These are phyloP conservation scores for Archocentrus centrarchus DNA, from an alignment of 2,113 vertebrate species.

Conservation along the genomic window DNA sequence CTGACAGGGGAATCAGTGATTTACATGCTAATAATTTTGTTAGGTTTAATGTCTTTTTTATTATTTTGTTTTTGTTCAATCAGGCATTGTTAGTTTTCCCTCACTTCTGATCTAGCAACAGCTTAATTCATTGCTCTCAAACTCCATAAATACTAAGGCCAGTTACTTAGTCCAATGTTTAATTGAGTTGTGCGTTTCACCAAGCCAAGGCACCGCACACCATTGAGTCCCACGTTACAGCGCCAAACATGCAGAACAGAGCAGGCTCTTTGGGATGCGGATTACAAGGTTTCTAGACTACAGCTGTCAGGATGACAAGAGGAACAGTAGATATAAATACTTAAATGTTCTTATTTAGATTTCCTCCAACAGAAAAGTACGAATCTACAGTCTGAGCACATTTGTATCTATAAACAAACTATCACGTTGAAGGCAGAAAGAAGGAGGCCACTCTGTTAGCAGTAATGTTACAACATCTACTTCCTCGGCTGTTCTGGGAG, in stretches of 20 bases:
- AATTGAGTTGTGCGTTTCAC: slow-evolving; percentile 62
- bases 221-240: slow-evolving; percentile 60
- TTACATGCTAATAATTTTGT: slow-evolving; percentile 48
- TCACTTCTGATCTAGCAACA: slow-evolving; percentile 11
- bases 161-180: slow-evolving; percentile 34
- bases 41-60: neutral
- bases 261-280: slow-evolving; percentile 56
- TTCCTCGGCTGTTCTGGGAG: slow-evolving; percentile 45
- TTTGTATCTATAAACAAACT: slow-evolving; percentile 4
- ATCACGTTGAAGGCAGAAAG: slow-evolving; percentile 20
- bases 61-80: slow-evolving; percentile 19
- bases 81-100: slow-evolving; percentile 21
- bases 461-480: slow-evolving; percentile 18
- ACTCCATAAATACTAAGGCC: slow-evolving; percentile 27
- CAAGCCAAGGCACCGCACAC: slow-evolving; percentile 73
- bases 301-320: slow-evolving; percentile 45
- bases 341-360: slow-evolving; percentile 18
- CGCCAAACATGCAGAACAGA: slow-evolving; percentile 66
- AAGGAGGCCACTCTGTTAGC: slow-evolving; percentile 32
- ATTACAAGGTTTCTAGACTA: slow-evolving; percentile 40
- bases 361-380: slow-evolving; percentile 4
- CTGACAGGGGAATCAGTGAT: slow-evolving; percentile 27
- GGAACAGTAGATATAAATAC: slow-evolving; percentile 33
- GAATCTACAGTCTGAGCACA: slow-evolving; percentile 13
- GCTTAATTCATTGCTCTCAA: slow-evolving; percentile 31